These are phyloP conservation scores for Dromococcyx pavoninus DNA, from an alignment of 2,797 vertebrate species.

Conservation along the genomic window DNA sequence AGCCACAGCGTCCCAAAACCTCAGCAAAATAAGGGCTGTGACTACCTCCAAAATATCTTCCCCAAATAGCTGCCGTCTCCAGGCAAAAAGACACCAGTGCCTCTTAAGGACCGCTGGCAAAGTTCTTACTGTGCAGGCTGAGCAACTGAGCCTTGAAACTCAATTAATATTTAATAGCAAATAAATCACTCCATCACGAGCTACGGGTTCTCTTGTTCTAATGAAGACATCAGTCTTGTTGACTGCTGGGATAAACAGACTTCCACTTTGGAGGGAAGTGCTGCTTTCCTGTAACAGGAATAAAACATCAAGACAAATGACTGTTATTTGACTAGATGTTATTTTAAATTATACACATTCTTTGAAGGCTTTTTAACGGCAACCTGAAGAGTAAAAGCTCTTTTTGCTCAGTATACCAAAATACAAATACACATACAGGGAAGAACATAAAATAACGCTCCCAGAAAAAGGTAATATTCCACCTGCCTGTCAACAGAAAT, in stretches of 20 bases:
- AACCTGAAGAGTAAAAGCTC: not conserved
- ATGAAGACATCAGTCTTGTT: not conserved
- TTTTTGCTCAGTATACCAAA: not conserved
- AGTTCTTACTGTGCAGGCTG: not conserved
- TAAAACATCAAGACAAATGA: not conserved
- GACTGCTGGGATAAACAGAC: not conserved
- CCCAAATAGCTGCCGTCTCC: not conserved
- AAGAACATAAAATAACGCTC: not conserved
- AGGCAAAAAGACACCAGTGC: not conserved
- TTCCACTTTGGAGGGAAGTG: not conserved
- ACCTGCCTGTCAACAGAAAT: not conserved
- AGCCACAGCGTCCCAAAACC: not conserved
- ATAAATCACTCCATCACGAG: not conserved
- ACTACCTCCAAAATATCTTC: not conserved
- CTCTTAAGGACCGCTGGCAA: not conserved
- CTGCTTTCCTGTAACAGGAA: not conserved
- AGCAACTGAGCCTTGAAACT: not conserved
- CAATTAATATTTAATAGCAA: not conserved
- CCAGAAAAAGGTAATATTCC: fast-evolving
- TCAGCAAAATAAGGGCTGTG: not conserved
- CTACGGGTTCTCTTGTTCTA: not conserved
- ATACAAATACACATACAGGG: not conserved
- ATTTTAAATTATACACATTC: not conserved
- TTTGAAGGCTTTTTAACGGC: not conserved
- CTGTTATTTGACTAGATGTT: not conserved